These are phyloP conservation scores for Trichonephila clavipes DNA, from an alignment of 1,140 invertebrate species.

Conservation along the genomic window DNA sequence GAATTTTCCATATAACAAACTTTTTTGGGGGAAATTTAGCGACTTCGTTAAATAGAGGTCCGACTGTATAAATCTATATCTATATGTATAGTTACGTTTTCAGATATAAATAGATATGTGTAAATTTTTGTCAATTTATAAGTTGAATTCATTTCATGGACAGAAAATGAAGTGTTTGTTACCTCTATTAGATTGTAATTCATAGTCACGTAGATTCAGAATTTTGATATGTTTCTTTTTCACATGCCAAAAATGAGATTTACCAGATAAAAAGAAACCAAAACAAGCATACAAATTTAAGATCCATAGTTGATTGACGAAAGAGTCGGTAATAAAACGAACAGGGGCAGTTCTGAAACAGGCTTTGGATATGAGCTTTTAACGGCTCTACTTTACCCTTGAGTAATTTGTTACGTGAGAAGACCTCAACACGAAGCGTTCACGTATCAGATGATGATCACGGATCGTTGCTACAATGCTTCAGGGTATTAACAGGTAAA, in stretches of 20 bases:
- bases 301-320: neutral
- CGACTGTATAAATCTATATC: no score
- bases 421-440: slow-evolving; percentile 17
- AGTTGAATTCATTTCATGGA: no score
- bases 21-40: no score
- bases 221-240: no score
- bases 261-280: neutral
- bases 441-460: neutral
- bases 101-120: no score
- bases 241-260: neutral
- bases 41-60: no score
- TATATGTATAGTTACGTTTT: no score
- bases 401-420: slow-evolving; percentile 40
- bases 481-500: neutral
- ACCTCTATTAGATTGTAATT: no score
- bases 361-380: neutral
- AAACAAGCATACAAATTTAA: neutral
- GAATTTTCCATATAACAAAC: no score
- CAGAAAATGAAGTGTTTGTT: no score
- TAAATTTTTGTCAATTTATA: no score
- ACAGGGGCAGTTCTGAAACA: neutral
- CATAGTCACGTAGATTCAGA: no score
- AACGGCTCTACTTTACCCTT: slow-evolving; percentile 6
- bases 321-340: neutral
- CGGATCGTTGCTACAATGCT: neutral